Evolutionary conservation across 2,797 vertebrate genomes (phyloP), one percentile per base, ranked within the genome.

Genomic region (Meda fulgida): DNA sequence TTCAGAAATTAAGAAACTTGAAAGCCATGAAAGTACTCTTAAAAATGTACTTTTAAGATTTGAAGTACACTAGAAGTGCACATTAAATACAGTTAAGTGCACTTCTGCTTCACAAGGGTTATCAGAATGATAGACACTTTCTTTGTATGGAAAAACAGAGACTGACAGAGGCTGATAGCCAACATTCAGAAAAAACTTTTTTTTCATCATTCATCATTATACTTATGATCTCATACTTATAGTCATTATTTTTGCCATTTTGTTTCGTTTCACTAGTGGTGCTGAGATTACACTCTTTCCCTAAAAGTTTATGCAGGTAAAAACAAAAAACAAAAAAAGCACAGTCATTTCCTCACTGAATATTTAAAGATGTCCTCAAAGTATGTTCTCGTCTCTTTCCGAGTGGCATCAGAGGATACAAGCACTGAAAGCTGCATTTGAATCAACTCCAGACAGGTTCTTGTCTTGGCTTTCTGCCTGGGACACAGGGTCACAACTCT

Each of bases 331-430:
- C 18, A 46, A 34, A 79, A 67, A 80, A 31, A 53, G 21, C 77
- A 79, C 60, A 31, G 40, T 48, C 65, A 70, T 14, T 38, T 80
- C 65, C 78, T 79, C 3, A 66, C 5, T 79, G 43, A 80, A 67
- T 80, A 69, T 51, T 80, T 80, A n/a, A 80, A 80, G 40, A 69
- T 80, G 29, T 51, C 40, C 77, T 80, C 29, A 19, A 46, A n/a
- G 63, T 69, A 36, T 81, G 67, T 48, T 85, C 78, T 55, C 10
- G 65, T 40, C 19, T 55, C n/a, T 10, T 58, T 63, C 29, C 2
- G n/a, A 31, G 38, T 71, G n/a, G 53, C 43, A 81, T 75, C 23
- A 26, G 46, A 14, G 19, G 3, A 46, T n/a, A 63, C 26, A 21
- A 43, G 51, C 23, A 48, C 51, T 70, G 16, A 60, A 69, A 85